Evolutionary conservation across 2,797 vertebrate genomes (phyloP).

Genomic region (Danio albolineatus): DNA sequence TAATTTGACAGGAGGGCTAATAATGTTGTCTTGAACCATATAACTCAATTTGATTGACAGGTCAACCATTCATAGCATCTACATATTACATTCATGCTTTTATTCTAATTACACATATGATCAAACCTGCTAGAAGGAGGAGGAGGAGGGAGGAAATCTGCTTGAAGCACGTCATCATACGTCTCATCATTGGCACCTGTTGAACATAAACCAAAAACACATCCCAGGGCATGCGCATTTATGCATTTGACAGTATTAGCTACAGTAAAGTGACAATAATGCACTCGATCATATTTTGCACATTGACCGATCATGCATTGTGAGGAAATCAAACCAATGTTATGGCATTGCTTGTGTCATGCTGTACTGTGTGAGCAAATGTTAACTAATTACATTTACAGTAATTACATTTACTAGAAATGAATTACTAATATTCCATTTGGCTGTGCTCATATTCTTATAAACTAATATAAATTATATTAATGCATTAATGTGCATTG

Average conservation of each 20-base stretch:
- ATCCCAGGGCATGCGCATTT: neutral
- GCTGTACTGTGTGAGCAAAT: neutral
- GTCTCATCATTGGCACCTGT: constrained; percentile 63
- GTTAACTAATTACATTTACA: too few relatives aligned
- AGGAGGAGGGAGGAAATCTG: constrained; percentile 68
- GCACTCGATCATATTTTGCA: neutral
- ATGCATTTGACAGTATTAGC: neutral
- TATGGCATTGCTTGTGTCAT: neutral
- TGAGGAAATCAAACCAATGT: neutral
- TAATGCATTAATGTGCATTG: neutral
- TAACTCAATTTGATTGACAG: too few relatives aligned
- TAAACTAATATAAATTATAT: too few relatives aligned
- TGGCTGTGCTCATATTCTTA: neutral
- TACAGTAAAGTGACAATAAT: neutral
- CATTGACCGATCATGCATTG: neutral
- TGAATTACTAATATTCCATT: neutral
- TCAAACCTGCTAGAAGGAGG: constrained; percentile 62
- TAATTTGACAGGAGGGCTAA: too few relatives aligned
- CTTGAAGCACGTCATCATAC: constrained; percentile 66
- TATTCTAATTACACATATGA: neutral
- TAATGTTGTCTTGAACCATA: too few relatives aligned
- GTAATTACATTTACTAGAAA: too few relatives aligned
- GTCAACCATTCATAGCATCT: too few relatives aligned
- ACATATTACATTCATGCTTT: neutral
- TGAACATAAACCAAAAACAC: neutral